Percentiles rank a stretch among this genome's conserved stretches.
These are phyloP conservation scores for Cenopis cana DNA, from an alignment of 2,888 invertebrate species.

Conservation along the genomic window DNA sequence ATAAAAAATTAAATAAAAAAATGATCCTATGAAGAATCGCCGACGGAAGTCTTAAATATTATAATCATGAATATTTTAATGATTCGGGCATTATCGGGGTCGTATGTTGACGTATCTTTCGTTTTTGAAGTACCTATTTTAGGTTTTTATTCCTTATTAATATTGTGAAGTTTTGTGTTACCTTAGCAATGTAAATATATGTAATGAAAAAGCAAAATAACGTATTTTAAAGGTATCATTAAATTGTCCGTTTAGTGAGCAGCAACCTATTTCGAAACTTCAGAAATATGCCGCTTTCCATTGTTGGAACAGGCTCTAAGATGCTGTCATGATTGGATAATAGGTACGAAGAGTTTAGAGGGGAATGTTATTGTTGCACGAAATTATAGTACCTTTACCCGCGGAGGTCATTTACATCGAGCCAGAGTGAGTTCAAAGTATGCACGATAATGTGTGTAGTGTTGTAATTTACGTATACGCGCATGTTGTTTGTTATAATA, in stretches of 20 bases:
- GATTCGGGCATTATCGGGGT: too few species aligned
- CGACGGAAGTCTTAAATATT: too few species aligned
- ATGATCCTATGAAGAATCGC: too few species aligned
- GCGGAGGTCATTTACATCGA: slow-evolving; percentile 16
- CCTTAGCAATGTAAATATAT: too few species aligned
- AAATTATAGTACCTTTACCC: slow-evolving; percentile 11
- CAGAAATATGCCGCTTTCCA: slow-evolving; percentile 22
- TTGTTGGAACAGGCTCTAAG: slow-evolving; percentile 6
- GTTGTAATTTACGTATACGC: neutral
- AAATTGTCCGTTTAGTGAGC: neutral
- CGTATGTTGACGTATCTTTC: too few species aligned
- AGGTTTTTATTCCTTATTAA: too few species aligned
- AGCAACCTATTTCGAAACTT: slow-evolving; percentile 17
- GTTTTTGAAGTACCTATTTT: too few species aligned
- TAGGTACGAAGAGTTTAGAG: slow-evolving; percentile 6
- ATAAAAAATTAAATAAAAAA: too few species aligned
- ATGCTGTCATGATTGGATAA: slow-evolving; percentile 21
- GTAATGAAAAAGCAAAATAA: too few species aligned
- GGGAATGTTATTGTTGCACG: slow-evolving; percentile 18
- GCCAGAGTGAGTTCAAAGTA: slow-evolving; percentile 6
- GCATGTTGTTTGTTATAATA: neutral
- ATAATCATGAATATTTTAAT: too few species aligned
- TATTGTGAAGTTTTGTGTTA: too few species aligned
- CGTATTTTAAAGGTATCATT: neutral
- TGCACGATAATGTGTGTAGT: too few species aligned